These are phyloP conservation scores for Brienomyrus longianalis DNA, from an alignment of 2,113 vertebrate species.

Conservation along the genomic window DNA sequence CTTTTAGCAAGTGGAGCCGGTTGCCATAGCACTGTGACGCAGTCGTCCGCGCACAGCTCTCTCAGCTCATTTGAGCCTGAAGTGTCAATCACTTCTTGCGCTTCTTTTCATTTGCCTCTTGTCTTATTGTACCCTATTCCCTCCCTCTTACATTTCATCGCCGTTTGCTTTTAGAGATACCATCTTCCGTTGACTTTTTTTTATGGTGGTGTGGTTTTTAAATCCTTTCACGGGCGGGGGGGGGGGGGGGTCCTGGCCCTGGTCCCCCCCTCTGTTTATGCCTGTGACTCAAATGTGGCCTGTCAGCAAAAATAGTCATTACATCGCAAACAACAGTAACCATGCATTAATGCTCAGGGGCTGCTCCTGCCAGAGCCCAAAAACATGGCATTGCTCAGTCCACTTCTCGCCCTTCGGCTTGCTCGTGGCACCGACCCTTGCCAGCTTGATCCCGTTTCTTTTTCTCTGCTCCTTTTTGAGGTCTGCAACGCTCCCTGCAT, in stretches of 20 bases:
- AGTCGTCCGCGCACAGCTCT: background rate
- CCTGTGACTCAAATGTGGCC: background rate
- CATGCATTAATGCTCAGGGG: background rate
- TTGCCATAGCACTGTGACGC: slow-evolving; percentile 51
- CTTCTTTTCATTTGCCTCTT: background rate
- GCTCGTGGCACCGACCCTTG: background rate
- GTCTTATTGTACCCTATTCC: background rate
- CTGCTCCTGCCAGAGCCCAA: background rate
- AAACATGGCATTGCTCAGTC: background rate
- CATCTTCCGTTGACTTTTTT: background rate
- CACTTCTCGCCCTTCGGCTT: background rate
- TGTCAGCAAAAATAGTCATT: background rate
- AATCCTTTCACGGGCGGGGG: background rate
- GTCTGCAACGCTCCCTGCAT: background rate
- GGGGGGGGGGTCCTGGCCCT: background rate
- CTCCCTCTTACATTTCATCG: background rate
- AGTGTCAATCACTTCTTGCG: background rate
- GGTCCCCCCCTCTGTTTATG: background rate
- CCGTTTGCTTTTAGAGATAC: background rate
- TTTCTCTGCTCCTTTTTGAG: background rate
- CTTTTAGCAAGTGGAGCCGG: slow-evolving; percentile 33
- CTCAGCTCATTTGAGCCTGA: background rate
- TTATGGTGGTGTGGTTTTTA: background rate
- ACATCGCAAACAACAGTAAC: background rate
- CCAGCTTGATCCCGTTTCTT: background rate